phyloP scores from a whole-genome alignment of 1,140 invertebrate genomes.

The Metopolophium dirhodum region DNA sequence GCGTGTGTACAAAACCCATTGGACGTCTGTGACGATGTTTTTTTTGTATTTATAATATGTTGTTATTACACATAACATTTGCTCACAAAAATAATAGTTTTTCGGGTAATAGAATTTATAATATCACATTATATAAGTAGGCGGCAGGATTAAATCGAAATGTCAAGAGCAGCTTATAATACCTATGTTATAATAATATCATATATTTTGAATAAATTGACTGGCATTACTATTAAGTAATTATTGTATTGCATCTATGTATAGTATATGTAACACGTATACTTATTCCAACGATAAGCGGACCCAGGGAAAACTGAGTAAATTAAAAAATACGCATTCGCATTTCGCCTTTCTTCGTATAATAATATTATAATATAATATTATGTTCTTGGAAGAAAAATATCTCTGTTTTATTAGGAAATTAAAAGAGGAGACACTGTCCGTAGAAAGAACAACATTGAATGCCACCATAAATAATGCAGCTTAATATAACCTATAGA shows the following conservation, averaged over 20 bases:
- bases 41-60: constrained; percentile 35
- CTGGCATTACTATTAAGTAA: not conserved
- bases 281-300: not conserved
- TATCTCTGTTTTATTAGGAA: not conserved
- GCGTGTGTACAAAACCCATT: constrained; percentile 29
- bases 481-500: no score
- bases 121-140: not conserved
- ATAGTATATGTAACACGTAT: not conserved
- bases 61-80: constrained; percentile 24
- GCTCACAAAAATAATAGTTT: not conserved
- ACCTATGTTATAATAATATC: not conserved
- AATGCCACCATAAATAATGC: no score
- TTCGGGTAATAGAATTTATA: not conserved
- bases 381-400: not conserved
- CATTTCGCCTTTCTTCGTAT: not conserved
- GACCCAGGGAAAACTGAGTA: not conserved
- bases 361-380: not conserved
- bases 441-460: not conserved
- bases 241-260: not conserved
- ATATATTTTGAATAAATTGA: not conserved
- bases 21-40: constrained; percentile 23
- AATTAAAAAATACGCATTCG: not conserved
- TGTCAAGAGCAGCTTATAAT: not conserved
- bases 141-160: not conserved
- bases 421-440: not conserved